Base-by-base conservation (phyloP, 1,140 invertebrate species). In the Brachystomella parvula region DNA sequence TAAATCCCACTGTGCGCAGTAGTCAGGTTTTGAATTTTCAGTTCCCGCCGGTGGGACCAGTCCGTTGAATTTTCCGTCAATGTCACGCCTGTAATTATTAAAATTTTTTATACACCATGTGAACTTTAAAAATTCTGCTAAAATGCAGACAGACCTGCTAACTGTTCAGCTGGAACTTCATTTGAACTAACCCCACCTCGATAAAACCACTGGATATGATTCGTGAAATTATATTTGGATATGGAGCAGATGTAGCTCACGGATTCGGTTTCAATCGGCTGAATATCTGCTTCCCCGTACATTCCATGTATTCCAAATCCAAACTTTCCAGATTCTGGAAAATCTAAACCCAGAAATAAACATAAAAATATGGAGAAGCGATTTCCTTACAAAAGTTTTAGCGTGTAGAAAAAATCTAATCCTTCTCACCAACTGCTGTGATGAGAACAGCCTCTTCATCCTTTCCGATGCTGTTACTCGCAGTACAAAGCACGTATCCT, bases 211-310 rank as follows among this genome's bases (percentile, higher is more conserved):
- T 2, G 28, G 1, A 35, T 39, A 19, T 59, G 30, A 29, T 60
- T 49, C n/a, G 56, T 57, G 32, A 32, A 56, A 15, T 53, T 57
- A 0, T 64, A 12, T 53, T 67, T 67, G 1, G 60, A 56, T 0
- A 61, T 32, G n/a, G 64, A 61, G 35, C 70, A 71, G 39, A 35
- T 60, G n/a, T 69, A 32, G 3, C 29, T 29, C 2, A 67, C 61
- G 47, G 47, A 19, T 44, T 71, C 70, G 0, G 33, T 61, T 26
- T 71, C 61, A 26, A 71, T 59, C 15, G 57, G 19, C 15, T 53
- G 44, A 12, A 35, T 19, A 15, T 9, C 21, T 3, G 49, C 49
- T 15, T 24, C 21, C 6, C 49, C 49, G 24, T 53, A 6, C 17
- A 61, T 56, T 15, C 3, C 33, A 15, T 19, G 35, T 12, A 63